These are phyloP conservation scores for Drosophila atripex DNA, from an alignment of 2,888 invertebrate genomes.

Conservation along the genomic window DNA sequence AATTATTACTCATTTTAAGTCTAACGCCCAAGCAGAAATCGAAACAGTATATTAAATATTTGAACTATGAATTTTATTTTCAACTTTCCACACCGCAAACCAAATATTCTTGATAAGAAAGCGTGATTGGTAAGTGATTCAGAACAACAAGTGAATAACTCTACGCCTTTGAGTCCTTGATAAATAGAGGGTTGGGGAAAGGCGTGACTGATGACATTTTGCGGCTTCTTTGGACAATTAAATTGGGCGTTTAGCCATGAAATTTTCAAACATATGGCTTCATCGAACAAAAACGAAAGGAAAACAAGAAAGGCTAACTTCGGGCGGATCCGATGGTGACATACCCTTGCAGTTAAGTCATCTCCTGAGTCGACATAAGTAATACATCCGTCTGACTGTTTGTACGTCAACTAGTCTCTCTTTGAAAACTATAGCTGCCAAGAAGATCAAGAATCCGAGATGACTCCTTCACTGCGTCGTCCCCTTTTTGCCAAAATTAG, in stretches of 20 bases:
- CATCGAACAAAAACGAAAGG: slow-evolving; percentile 16
- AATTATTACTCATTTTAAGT: no score
- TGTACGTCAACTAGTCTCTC: no score
- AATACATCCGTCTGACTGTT: no score
- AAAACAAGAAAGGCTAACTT: background rate
- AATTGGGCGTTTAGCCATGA: slow-evolving; percentile 48
- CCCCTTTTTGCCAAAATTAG: no score
- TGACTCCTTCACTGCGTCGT: no score
- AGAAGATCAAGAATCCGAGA: no score
- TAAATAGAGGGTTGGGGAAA: background rate
- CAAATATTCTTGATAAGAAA: background rate
- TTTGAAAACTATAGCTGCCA: no score
- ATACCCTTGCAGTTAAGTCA: no score
- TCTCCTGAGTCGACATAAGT: no score
- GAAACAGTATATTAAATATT: background rate
- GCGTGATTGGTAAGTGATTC: no score
- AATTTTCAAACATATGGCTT: slow-evolving; percentile 38
- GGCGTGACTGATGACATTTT: slow-evolving; percentile 8
- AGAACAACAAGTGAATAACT: no score
- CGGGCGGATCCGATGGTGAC: no score
- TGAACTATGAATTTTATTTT: background rate
- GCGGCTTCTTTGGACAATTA: slow-evolving; percentile 42
- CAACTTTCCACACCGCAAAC: background rate
- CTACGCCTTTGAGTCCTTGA: background rate
- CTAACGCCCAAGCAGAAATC: background rate